phyloP scores from a whole-genome alignment of 2,797 vertebrate species.

The Halcyon chelicuti region DNA sequence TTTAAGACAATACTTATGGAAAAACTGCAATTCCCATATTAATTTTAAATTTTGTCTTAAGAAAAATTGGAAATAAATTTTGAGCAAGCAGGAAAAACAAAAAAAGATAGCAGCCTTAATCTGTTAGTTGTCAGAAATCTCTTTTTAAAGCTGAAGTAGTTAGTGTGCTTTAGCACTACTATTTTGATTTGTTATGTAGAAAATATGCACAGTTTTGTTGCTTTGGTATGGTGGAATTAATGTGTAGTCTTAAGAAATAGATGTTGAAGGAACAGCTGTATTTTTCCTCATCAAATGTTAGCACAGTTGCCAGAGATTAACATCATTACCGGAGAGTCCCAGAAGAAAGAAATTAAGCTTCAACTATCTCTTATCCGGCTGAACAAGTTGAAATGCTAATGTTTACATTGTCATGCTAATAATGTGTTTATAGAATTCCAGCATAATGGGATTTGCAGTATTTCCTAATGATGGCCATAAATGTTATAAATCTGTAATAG shows the following conservation, averaged over 20 bases:
- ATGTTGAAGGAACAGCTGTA: background rate
- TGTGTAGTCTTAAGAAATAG: background rate
- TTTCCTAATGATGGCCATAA: background rate
- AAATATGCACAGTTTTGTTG: background rate
- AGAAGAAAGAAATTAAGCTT: background rate
- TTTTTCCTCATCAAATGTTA: background rate
- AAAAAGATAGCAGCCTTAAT: background rate
- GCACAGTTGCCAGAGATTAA: background rate
- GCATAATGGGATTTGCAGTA: background rate
- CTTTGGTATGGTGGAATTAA: background rate
- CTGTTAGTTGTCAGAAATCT: background rate
- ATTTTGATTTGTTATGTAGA: background rate
- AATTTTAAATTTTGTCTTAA: background rate
- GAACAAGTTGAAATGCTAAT: background rate
- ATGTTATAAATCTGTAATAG: background rate
- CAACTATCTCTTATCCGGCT: background rate
- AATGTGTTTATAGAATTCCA: background rate
- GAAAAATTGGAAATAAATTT: background rate
- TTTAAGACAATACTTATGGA: background rate
- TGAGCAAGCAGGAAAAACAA: background rate
- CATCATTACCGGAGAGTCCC: background rate
- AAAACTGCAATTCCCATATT: background rate
- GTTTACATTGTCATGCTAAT: background rate
- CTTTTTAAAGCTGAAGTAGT: background rate
- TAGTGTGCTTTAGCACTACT: background rate